A percentile compares a stretch with the other conserved stretches of the same genome.
These are phyloP conservation scores for Choristoneura fumiferana DNA, from an alignment of 1,140 invertebrate genomes.

Conservation along the genomic window DNA sequence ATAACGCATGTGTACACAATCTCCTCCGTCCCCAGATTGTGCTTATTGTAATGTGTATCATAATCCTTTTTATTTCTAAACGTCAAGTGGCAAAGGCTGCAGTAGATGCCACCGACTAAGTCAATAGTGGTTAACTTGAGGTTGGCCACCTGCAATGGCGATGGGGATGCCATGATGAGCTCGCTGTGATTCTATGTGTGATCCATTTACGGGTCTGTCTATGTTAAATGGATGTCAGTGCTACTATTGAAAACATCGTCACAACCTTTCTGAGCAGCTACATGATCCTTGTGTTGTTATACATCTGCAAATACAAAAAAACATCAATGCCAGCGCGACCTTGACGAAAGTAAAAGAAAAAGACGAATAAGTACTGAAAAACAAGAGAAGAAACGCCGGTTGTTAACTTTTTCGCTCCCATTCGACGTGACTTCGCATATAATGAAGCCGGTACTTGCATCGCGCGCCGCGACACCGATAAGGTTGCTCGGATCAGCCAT, in stretches of 20 bases:
- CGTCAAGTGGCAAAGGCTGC: conserved; percentile 54
- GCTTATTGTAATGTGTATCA: conserved; percentile 55
- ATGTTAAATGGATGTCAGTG: conserved; percentile 54
- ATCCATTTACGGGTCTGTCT: conserved; percentile 58
- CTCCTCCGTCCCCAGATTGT: conserved; percentile 38
- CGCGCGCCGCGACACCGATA: conserved; percentile 10
- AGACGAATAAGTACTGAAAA: background rate
- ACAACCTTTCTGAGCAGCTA: conserved; percentile 43
- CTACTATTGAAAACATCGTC: conserved; percentile 54
- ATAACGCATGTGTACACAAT: conserved; percentile 63
- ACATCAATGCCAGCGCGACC: conserved; percentile 9
- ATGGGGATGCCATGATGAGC: conserved; percentile 50
- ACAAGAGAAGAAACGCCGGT: background rate
- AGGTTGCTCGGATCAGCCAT: conserved; percentile 32
- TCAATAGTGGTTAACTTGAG: conserved; percentile 63
- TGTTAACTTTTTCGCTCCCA: background rate
- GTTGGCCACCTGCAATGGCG: conserved; percentile 21
- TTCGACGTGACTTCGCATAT: background rate
- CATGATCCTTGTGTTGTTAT: conserved; percentile 49
- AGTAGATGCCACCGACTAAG: conserved; percentile 62
- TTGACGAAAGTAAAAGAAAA: background rate
- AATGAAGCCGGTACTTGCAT: background rate
- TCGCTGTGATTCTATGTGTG: conserved; percentile 43
- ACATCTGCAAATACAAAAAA: conserved; percentile 45
- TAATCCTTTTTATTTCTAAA: conserved; percentile 61